phyloP scores from a whole-genome alignment of 2,888 invertebrate genomes.

The Rhaphigaster nebulosa region DNA sequence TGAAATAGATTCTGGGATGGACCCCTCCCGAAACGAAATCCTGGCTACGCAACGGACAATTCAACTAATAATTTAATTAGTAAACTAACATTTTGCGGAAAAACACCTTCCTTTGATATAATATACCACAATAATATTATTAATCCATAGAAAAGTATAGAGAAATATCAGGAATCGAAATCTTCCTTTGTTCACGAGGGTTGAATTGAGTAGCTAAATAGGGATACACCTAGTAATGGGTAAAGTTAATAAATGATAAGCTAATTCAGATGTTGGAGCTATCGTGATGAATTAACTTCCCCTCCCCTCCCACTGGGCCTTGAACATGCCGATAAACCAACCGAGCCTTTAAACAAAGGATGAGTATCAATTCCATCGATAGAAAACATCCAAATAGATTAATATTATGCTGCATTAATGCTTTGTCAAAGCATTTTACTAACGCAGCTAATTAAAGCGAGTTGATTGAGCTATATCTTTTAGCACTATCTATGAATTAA shows the following conservation, averaged over 20 bases:
- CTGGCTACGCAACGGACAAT: too few species aligned
- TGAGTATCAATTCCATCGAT: not conserved
- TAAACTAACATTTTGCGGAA: too few species aligned
- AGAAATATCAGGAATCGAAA: not conserved
- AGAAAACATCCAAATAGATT: not conserved
- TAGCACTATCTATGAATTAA: not conserved
- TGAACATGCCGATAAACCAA: not conserved
- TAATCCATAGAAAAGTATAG: not conserved
- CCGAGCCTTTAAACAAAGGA: not conserved
- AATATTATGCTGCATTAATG: not conserved
- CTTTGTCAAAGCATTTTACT: not conserved
- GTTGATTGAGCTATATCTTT: not conserved
- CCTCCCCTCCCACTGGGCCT: not conserved
- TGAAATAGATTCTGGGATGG: too few species aligned
- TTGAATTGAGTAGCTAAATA: not conserved
- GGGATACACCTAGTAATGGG: not conserved
- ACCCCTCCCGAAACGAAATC: too few species aligned
- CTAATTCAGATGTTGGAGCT: not conserved
- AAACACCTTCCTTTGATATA: not conserved
- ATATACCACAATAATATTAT: not conserved
- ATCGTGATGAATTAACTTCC: not conserved
- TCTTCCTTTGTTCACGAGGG: not conserved
- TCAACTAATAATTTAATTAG: too few species aligned
- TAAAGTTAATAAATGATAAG: not conserved
- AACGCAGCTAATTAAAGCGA: not conserved